Evolutionary conservation across 1,140 invertebrate genomes (phyloP).

Genomic region (Eupeodes corollae): DNA sequence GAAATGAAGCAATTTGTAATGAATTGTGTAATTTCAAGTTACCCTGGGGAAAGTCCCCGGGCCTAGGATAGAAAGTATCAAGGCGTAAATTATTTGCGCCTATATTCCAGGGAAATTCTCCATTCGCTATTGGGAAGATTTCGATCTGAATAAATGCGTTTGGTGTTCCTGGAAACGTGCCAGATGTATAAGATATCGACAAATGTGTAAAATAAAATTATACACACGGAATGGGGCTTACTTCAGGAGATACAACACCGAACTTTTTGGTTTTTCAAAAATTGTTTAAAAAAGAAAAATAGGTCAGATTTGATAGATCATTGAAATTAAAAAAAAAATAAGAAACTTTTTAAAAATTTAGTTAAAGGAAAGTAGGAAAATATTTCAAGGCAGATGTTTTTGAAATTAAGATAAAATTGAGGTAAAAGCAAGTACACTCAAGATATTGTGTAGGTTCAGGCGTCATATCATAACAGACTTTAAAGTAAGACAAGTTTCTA

Average conservation of each 20-base stretch:
- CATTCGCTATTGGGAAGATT: slow-evolving; percentile 18
- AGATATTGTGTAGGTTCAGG: no score
- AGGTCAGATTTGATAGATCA: no score
- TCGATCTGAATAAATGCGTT: slow-evolving; percentile 15
- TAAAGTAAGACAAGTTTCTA: no score
- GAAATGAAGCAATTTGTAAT: background rate
- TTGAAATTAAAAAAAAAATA: no score
- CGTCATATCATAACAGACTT: no score
- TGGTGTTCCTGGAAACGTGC: slow-evolving; percentile 34
- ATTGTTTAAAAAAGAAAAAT: no score
- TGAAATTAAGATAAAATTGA: no score
- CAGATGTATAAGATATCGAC: slow-evolving; percentile 30
- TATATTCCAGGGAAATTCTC: slow-evolving; percentile 32
- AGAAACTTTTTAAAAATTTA: no score
- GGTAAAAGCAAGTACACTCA: no score
- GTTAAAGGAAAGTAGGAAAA: no score
- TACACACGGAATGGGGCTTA: slow-evolving; percentile 34
- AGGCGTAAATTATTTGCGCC: slow-evolving; percentile 25
- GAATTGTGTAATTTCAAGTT: background rate
- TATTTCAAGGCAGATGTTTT: no score
- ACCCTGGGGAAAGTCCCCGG: slow-evolving; percentile 38
- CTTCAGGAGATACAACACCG: slow-evolving; percentile 21
- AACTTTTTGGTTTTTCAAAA: slow-evolving; percentile 9
- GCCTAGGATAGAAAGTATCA: slow-evolving; percentile 36
- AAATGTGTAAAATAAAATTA: no score